These are phyloP conservation scores for Meandrusa payeni DNA, from an alignment of 2,888 invertebrate genomes.

Conservation along the genomic window DNA sequence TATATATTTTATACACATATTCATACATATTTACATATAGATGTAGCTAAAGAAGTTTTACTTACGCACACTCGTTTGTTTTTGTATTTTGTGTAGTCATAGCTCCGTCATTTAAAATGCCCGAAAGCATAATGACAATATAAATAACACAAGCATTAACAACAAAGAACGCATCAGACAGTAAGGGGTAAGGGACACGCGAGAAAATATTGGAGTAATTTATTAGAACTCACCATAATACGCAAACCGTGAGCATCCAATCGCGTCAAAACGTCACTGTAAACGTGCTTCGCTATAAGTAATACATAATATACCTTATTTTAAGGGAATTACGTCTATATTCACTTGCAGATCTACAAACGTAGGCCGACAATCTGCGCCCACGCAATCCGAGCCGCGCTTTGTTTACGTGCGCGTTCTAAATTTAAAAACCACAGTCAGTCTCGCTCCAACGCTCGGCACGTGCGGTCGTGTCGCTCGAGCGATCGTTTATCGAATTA, in stretches of 20 bases:
- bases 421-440: conserved; percentile 44
- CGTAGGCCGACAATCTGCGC: conserved; percentile 29
- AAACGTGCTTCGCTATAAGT: no score
- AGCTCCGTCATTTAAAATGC: no score
- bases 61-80: no score
- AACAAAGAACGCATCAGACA: neutral
- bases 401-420: conserved; percentile 44
- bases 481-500: conserved; percentile 12
- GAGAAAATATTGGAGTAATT: conserved; percentile 3
- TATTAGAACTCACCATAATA: conserved; percentile 2
- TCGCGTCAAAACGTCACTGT: conserved; percentile 4
- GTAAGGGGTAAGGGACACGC: neutral
- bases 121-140: no score
- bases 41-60: no score
- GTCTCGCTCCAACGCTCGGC: conserved; percentile 46
- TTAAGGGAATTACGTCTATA: neutral
- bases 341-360: neutral
- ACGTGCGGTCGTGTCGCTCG: conserved; percentile 41
- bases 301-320: conserved; percentile 4
- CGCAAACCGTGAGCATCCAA: conserved; percentile 1
- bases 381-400: conserved; percentile 31
- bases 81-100: no score
- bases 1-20: no score
- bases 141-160: no score
- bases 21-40: no score